These are phyloP conservation scores for Pogonophryne albipinna DNA, from an alignment of 2,797 vertebrate genomes.

Conservation along the genomic window DNA sequence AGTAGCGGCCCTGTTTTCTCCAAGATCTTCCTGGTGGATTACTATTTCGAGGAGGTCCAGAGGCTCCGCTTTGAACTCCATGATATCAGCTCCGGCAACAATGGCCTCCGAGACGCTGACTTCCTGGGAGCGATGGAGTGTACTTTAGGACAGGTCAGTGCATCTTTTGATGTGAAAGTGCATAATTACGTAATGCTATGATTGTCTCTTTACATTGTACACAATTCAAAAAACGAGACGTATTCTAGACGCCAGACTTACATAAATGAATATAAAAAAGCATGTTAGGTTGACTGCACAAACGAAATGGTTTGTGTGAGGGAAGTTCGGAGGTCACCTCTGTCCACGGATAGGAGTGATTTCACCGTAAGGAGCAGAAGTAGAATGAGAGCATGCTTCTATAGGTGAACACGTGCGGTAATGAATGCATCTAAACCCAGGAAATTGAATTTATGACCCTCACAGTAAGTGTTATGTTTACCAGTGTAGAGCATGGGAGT, in stretches of 20 bases:
- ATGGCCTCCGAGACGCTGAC: slow-evolving; percentile 96
- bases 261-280: slow-evolving; percentile 1
- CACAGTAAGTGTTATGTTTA: slow-evolving; percentile 5
- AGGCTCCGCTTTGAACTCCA: slow-evolving; percentile 95
- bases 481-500: background rate
- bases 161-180: background rate
- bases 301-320: slow-evolving; percentile 31
- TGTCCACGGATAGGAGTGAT: background rate
- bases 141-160: slow-evolving; percentile 93
- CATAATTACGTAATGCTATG: background rate
- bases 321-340: slow-evolving; percentile 16
- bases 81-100: slow-evolving; percentile 97
- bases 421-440: background rate
- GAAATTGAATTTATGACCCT: slow-evolving; percentile 1
- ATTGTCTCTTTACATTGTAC: background rate
- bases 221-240: slow-evolving; percentile 1
- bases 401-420: slow-evolving; percentile 25
- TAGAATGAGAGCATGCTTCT: background rate
- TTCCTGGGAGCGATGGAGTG: slow-evolving; percentile 98
- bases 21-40: slow-evolving; percentile 97
- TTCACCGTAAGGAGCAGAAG: background rate
- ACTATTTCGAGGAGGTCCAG: slow-evolving; percentile 98
- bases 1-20: slow-evolving; percentile 95
- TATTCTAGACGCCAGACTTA: slow-evolving; percentile 4
- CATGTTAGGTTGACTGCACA: slow-evolving; percentile 15